Evolutionary conservation across 2,113 vertebrate species (phyloP).

Genomic region (Passer montanus): DNA sequence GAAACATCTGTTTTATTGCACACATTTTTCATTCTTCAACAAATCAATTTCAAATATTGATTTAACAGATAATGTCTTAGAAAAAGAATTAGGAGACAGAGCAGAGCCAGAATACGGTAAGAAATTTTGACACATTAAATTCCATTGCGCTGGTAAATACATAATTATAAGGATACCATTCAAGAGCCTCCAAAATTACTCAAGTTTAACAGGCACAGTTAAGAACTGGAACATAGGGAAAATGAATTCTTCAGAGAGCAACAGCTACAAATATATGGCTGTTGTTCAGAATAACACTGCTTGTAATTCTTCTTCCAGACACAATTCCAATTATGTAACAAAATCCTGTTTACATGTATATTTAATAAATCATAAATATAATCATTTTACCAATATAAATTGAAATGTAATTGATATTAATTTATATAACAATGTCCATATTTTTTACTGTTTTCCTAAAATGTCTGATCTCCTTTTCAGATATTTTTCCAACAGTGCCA

Average conservation of each 20-base stretch:
- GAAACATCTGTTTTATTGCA: not conserved
- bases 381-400: not conserved
- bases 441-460: not conserved
- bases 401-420: not conserved
- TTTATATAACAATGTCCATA: not conserved
- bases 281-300: not conserved
- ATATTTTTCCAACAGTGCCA: conserved; percentile 71
- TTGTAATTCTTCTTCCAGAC: conserved; percentile 32
- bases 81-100: conserved; percentile 71
- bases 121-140: conserved; percentile 28
- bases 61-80: conserved; percentile 71
- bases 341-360: not conserved
- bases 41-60: conserved; percentile 54
- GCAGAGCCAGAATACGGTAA: conserved; percentile 63
- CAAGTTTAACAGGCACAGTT: not conserved
- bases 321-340: not conserved
- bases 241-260: not conserved
- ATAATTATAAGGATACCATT: not conserved
- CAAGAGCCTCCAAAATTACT: not conserved
- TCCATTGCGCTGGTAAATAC: not conserved
- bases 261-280: not conserved
- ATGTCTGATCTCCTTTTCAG: conserved; percentile 62
- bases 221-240: not conserved
- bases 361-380: not conserved
- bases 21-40: conserved; percentile 9